Conservation (phyloP, 2,113 vertebrate genomes). For the Oceanites oceanicus region DNA sequence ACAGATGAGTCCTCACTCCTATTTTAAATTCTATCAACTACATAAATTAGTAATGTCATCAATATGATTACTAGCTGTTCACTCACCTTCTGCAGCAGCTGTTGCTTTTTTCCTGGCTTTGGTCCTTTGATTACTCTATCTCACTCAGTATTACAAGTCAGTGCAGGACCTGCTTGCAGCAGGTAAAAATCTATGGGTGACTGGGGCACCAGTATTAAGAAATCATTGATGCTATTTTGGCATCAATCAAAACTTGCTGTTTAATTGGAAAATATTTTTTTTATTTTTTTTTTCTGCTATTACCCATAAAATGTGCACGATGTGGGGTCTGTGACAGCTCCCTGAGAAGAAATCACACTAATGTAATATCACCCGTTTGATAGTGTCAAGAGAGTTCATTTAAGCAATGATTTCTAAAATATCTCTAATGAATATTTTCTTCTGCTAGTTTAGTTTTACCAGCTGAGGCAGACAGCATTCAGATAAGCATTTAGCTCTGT, state of each 20-base stretch:
- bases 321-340: not conserved
- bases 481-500: not conserved
- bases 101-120: slow-evolving; percentile 22
- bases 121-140: not conserved
- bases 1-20: slow-evolving; percentile 27
- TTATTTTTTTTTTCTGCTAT: not conserved
- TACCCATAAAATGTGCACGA: not conserved
- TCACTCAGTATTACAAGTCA: not conserved
- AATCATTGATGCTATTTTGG: not conserved
- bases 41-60: slow-evolving; percentile 49
- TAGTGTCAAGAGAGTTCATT: not conserved
- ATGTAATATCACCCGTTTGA: not conserved
- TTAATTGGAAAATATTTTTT: not conserved
- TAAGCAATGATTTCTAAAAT: not conserved
- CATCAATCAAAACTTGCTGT: not conserved
- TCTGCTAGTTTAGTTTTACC: not conserved
- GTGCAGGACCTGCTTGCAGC: not conserved
- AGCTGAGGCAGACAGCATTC: not conserved
- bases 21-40: slow-evolving; percentile 42
- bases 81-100: slow-evolving; percentile 34
- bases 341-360: not conserved
- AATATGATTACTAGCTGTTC: slow-evolving; percentile 44
- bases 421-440: not conserved
- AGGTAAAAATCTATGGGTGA: not conserved
- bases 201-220: not conserved